Base-by-base conservation (phyloP, 1,140 invertebrate genomes). In the Dendrolimus kikuchii region DNA sequence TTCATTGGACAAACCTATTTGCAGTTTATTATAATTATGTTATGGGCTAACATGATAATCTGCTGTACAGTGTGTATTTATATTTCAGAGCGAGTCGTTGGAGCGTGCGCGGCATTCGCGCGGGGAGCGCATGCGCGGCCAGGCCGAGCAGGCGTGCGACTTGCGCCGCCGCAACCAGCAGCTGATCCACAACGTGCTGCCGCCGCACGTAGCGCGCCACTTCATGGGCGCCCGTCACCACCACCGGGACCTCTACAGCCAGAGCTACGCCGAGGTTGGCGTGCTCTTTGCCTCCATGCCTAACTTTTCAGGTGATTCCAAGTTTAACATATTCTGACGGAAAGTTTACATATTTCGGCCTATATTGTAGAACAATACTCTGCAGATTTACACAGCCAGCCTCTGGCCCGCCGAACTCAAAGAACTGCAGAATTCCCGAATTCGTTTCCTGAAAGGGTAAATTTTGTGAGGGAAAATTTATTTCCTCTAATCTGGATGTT, bases 271-370 rank as follows among this genome's bases (percentile, higher is more conserved):
- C 0, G 95, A 96, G 71, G 95, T 97, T 23, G 96, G 96, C 40
- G 95, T 98, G 5, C 87, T 98, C 4, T 98, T 98, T 79, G 96
- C 96, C 39, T 96, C 95, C 46, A 98, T 98, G 95, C 96, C 96
- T 41, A 97, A 97, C 82, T 98, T 97, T 83, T 91, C 93, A 68
- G 93, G 93, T 94, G 61, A 8, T 8, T 55, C 36, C 23, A 7
- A 38, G n/a, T 45, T 6, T n/a, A n/a, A n/a, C 23, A 2, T 45
- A 45, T 9, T 9, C n/a, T 5, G 23, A 45, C n/a, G n/a, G n/a
- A n/a, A n/a, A n/a, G n/a, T n/a, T n/a, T n/a, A n/a, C 1, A 23
- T 23, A 23, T 23, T 2, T 1, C 23, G 23, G 23, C 23, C 1
- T 23, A 23, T 23, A 3, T 23, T 23, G 1, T 23, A 23, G 23